Base-by-base conservation (phyloP, 2,113 vertebrate species). In the Chroicocephalus ridibundus region DNA sequence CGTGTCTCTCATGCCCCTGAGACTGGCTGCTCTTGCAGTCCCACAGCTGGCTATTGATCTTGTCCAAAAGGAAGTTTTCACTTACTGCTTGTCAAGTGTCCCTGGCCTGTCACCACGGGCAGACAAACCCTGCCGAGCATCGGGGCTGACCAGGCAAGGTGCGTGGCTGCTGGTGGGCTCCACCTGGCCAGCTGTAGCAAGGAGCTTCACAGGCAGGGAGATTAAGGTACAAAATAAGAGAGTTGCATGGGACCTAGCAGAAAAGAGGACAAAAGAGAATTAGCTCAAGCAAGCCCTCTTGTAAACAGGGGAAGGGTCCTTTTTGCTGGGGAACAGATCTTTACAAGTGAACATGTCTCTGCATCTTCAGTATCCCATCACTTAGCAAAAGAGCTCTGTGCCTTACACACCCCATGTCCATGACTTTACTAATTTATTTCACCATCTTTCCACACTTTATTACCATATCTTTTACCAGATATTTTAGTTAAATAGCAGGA, bases 1-100 rank as follows among this genome's bases (percentile, higher is more conserved):
- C 0, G 6, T 19, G 1, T 46, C 21, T 32, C 13, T 12, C 66
- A 3, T 1, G 0, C 57, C 32, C 42, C 29, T 1, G 15, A 8
- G 42, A 5, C 36, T 20, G 46, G 15, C 91, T 64, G 80, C 71
- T 52, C 0, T 25, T 25, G 15, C 71, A 34, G 0, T 34, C 12
- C 0, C 19, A 15, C 72, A 60, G 42, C 55, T 70, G 86, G 31
- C 55, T 60, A 3, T 24, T 54, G 49, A 18, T n/a, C 62, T 52
- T n/a, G 22, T 18, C 72, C 69, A 29, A 65, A 72, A 62, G 44
- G 26, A 40, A 17, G 19, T 44, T 81, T 62, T 66, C 11, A 22
- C 61, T 38, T 60, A 5, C 40, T 61, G 38, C 54, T 86, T 89
- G 36, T 81, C 87, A 82, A 14, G 32, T 12, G 15, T 61, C 44